phyloP scores from a whole-genome alignment of 1,140 invertebrate species.

The Ooceraea biroi region DNA sequence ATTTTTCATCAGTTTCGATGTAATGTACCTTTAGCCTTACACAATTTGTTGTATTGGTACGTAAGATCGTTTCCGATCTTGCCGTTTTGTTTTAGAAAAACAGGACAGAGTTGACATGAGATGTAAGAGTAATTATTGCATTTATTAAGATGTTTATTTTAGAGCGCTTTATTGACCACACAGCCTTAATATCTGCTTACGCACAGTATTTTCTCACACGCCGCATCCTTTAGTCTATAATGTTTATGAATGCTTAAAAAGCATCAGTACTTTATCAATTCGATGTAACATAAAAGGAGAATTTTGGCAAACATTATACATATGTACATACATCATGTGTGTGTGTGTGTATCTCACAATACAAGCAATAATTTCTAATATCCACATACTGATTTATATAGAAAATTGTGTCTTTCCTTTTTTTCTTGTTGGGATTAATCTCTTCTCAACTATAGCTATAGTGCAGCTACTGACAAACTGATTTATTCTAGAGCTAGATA shows the following conservation, averaged over 20 bases:
- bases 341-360: background rate
- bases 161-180: constrained; percentile 85
- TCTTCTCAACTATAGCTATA: background rate
- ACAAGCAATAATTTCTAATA: background rate
- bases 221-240: constrained; percentile 53
- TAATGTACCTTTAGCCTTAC: background rate
- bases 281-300: background rate
- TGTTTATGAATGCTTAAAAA: constrained; percentile 72
- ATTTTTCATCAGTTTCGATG: too few relatives aligned
- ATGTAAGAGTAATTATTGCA: constrained; percentile 34
- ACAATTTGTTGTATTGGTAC: background rate
- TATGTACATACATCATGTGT: constrained; percentile 1
- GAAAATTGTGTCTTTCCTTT: too few relatives aligned
- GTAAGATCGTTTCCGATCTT: background rate
- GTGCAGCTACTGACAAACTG: background rate
- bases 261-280: constrained; percentile 64
- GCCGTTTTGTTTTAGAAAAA: background rate
- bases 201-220: constrained; percentile 69
- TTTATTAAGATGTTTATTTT: constrained; percentile 64
- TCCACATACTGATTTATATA: background rate
- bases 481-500: background rate
- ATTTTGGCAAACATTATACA: constrained; percentile 19
- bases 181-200: constrained; percentile 84
- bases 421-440: background rate
- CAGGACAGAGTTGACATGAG: background rate